Evolutionary conservation across 53 echinoderm and acorn worm species (phyloP), one percentile per base, ranked within the genome.

Genomic region (Antedon mediterranea): DNA sequence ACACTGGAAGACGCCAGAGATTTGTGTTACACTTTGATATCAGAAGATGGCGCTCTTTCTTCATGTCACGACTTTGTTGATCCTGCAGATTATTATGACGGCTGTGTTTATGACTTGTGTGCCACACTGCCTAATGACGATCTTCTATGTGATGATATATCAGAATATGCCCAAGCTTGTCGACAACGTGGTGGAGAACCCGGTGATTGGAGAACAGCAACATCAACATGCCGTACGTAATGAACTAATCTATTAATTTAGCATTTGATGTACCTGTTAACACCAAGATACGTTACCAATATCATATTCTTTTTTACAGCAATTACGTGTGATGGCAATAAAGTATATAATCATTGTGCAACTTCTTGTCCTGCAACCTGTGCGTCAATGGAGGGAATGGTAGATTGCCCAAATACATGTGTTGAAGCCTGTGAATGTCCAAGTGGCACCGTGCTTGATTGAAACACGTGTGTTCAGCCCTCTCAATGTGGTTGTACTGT

Each of bases 341-440:
- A 71, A 26, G 79, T 82, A 15, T 93, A 87, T 73, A 85, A 89
- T 30, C 75, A 81, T 44, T 93, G 93, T 43, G 83, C 73, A 32
- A 70, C 73, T 28, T 84, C 87, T 0, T 93, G 93, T 81, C 89
- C 82, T 71, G 75, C 33, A 31, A 87, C 87, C 29, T 93, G 93
- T 43, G 79, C 72, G 28, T 44, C 76, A 41, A 84, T 77, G 29
- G 79, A 72, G 23, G 83, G 71, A 30, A 32, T 71, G 29, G 77
- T 78, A 11, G 43, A 77, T 26, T 78, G 73, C 4, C 29, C 28
- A 9, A 74, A 82, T 28, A 37, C 33, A 72, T 90, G 88, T 75
- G 72, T 86, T 32, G 93, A 93, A 82, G 79, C 85, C 4, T 93
- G 93, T 73, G 71, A 44, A 43, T 93, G 93, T 43, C 87, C 89